phyloP scores from a whole-genome alignment of 1,140 invertebrate genomes.

The Bemisia tabaci region DNA sequence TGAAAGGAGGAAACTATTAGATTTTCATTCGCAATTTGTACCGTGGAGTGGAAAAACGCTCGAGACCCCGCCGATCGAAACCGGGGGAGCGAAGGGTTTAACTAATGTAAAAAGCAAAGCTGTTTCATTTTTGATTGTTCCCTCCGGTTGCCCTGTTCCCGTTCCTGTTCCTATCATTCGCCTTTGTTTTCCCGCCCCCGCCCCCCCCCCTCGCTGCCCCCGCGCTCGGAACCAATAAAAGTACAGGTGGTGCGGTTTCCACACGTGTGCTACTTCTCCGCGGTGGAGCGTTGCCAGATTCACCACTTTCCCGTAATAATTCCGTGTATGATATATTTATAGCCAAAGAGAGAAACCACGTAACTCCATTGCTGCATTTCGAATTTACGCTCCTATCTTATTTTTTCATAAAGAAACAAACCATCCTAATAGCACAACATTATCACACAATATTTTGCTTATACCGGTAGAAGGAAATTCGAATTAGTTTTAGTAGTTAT shows the following conservation, averaged over 20 bases:
- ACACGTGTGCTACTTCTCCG: not conserved
- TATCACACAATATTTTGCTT: no score
- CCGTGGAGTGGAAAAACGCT: not conserved
- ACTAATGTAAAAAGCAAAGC: not conserved
- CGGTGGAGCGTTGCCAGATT: no score
- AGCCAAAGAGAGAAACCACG: no score
- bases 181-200: not conserved
- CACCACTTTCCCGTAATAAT: no score
- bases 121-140: not conserved
- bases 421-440: no score
- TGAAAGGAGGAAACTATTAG: not conserved
- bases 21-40: not conserved
- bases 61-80: not conserved
- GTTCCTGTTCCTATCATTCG: not conserved
- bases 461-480: no score
- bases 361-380: no score
- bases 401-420: no score
- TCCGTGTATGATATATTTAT: no score
- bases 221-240: not conserved
- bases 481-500: no score
- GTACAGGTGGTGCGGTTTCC: not conserved
- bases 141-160: not conserved
- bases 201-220: no score
- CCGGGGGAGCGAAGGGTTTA: not conserved
- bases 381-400: no score